Percentiles rank a stretch among this genome's conserved stretches.
Conservation (phyloP, 2,797 vertebrate species). For the Chanos chanos region DNA sequence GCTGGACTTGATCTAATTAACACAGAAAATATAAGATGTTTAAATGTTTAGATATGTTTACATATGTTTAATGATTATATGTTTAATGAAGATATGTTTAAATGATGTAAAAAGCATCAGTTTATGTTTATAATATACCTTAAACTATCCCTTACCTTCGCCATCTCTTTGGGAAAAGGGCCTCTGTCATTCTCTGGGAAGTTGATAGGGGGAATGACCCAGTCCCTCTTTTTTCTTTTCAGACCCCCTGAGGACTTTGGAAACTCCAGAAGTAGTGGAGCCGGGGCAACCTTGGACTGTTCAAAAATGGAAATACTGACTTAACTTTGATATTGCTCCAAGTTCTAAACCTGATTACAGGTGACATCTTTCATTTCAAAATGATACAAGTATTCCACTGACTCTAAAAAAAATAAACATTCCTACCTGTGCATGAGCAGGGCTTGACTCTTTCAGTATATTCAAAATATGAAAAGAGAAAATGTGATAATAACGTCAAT, state of each 20-base stretch:
- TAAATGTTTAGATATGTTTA: too few species aligned
- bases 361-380: too few species aligned
- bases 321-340: too few species aligned
- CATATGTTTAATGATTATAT: too few species aligned
- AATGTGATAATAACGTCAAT: too few species aligned
- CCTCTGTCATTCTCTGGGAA: constrained; percentile 50
- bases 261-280: constrained; percentile 49
- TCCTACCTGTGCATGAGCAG: too few species aligned
- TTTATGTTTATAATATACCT: neutral
- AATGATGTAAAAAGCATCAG: neutral
- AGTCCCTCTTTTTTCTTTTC: constrained; percentile 64
- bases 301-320: too few species aligned
- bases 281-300: constrained; percentile 18
- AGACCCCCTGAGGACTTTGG: constrained; percentile 41
- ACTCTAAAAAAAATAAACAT: too few species aligned
- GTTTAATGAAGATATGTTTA: neutral
- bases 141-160: constrained; percentile 42
- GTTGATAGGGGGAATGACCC: constrained; percentile 60
- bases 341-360: too few species aligned
- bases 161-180: constrained; percentile 44
- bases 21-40: constrained; percentile 2
- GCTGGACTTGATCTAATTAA: constrained; percentile 72
- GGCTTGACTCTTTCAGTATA: too few species aligned
- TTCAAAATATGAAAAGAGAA: too few species aligned
- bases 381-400: too few species aligned